A percentile compares a stretch with the other conserved stretches of the same genome.
phyloP scores from a whole-genome alignment of 2,888 invertebrate species.

The Apomyelois bistriatella region DNA sequence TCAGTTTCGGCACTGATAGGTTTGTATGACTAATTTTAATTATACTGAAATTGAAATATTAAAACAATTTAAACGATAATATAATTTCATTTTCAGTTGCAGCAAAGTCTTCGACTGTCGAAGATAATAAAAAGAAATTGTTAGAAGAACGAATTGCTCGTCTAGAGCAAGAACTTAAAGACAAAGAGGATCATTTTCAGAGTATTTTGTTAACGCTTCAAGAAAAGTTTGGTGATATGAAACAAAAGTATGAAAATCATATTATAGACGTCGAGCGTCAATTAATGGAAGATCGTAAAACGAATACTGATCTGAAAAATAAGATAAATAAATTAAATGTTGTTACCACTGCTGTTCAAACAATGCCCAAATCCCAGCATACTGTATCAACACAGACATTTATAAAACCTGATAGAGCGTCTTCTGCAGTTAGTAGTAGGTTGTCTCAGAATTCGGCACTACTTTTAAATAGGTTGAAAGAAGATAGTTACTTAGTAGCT shows the following conservation, averaged over 20 bases:
- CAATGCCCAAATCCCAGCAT: conserved; percentile 49
- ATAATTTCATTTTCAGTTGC: conserved; percentile 68
- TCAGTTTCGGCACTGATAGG: conserved; percentile 89
- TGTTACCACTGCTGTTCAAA: conserved; percentile 68
- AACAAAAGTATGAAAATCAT: conserved; percentile 86
- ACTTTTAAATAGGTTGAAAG: conserved; percentile 78
- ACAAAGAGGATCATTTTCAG: conserved; percentile 85
- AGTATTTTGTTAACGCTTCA: conserved; percentile 86
- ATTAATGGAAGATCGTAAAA: conserved; percentile 68
- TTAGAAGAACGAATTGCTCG: conserved; percentile 86
- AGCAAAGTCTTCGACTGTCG: conserved; percentile 76
- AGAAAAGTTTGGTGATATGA: conserved; percentile 88
- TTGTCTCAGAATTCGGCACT: conserved; percentile 77
- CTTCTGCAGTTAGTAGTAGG: conserved; percentile 73
- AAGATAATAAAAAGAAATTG: conserved; percentile 80
- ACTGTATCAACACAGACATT: conserved; percentile 57
- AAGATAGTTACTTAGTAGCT: conserved; percentile 88
- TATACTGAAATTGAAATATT: neutral
- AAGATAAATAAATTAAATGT: conserved; percentile 65
- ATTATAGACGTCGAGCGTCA: conserved; percentile 87
- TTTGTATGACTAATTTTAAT: conserved; percentile 31
- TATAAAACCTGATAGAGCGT: conserved; percentile 57
- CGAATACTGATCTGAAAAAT: conserved; percentile 75
- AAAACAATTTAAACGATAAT: neutral
- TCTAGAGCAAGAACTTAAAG: conserved; percentile 85